Evolutionary conservation across 2,888 invertebrate genomes (phyloP).

Genomic region (Nomada flava): DNA sequence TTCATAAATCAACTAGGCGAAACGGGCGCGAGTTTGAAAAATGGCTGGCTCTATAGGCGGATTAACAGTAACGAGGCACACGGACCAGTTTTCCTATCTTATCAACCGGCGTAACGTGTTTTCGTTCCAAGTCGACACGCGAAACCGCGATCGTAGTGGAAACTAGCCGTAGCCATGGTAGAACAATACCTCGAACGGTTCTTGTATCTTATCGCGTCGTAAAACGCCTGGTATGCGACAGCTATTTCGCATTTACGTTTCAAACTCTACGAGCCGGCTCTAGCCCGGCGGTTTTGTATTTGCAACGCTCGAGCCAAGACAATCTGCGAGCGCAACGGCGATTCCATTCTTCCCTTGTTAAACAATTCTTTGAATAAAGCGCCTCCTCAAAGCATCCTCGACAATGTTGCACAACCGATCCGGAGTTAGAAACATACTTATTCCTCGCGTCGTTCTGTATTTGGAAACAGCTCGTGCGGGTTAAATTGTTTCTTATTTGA

Average conservation of each 20-base stretch:
- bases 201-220: conserved; percentile 13
- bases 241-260: conserved; percentile 14
- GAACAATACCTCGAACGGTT: conserved; percentile 9
- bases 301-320: too few relatives aligned
- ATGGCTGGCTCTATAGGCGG: neutral
- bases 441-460: neutral
- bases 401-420: neutral
- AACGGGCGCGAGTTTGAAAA: conserved; percentile 2
- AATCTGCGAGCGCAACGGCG: too few relatives aligned
- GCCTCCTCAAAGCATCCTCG: neutral
- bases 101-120: conserved; percentile 23
- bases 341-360: too few relatives aligned
- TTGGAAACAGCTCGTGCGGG: neutral
- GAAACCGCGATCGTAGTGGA: neutral
- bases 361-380: neutral
- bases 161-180: neutral
- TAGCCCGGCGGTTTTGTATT: too few relatives aligned
- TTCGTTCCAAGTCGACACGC: neutral
- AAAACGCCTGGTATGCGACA: conserved; percentile 14
- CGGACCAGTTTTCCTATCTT: conserved; percentile 14
- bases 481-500: neutral
- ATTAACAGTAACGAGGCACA: neutral
- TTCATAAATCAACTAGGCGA: conserved; percentile 1
- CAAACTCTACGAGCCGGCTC: neutral
- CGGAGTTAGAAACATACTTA: neutral